A percentile compares a stretch with the other conserved stretches of the same genome.
These are phyloP conservation scores for Lithophane socia DNA, from an alignment of 2,888 invertebrate species.

Conservation along the genomic window DNA sequence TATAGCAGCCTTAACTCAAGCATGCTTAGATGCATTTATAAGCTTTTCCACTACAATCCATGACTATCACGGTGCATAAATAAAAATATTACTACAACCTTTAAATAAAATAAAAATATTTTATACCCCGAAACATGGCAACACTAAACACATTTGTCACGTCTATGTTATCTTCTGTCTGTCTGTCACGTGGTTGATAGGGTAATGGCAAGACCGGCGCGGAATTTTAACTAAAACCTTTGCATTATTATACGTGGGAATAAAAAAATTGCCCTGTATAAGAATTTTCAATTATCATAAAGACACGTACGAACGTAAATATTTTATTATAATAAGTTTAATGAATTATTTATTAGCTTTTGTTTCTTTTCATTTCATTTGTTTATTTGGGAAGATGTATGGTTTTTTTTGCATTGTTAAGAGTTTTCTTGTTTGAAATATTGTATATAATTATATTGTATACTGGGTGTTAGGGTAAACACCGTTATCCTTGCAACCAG, in stretches of 20 bases:
- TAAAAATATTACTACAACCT: not conserved
- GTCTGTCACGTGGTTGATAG: constrained; percentile 85
- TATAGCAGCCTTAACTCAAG: not conserved
- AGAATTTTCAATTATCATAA: constrained; percentile 72
- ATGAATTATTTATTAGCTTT: constrained; percentile 67
- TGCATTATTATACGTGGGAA: constrained; percentile 51
- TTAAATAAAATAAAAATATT: constrained; percentile 2
- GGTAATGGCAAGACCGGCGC: constrained; percentile 78
- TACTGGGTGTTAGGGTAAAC: too few species aligned
- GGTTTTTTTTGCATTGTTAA: not conserved
- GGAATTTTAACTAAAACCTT: constrained; percentile 81
- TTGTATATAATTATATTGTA: too few species aligned
- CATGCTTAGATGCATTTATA: not conserved
- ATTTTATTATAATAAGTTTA: constrained; percentile 59
- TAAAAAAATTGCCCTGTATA: constrained; percentile 54
- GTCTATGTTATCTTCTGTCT: constrained; percentile 80
- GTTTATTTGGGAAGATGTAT: constrained; percentile 33
- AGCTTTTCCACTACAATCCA: not conserved
- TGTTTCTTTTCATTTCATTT: constrained; percentile 51
- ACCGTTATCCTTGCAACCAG: too few species aligned
- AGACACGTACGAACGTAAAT: constrained; percentile 59
- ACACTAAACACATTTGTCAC: constrained; percentile 81
- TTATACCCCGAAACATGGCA: constrained; percentile 56
- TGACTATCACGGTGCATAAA: not conserved
- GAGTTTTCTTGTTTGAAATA: too few species aligned